Base-by-base conservation (phyloP, 2,113 vertebrate genomes). In the Macheiramphus alcinus region DNA sequence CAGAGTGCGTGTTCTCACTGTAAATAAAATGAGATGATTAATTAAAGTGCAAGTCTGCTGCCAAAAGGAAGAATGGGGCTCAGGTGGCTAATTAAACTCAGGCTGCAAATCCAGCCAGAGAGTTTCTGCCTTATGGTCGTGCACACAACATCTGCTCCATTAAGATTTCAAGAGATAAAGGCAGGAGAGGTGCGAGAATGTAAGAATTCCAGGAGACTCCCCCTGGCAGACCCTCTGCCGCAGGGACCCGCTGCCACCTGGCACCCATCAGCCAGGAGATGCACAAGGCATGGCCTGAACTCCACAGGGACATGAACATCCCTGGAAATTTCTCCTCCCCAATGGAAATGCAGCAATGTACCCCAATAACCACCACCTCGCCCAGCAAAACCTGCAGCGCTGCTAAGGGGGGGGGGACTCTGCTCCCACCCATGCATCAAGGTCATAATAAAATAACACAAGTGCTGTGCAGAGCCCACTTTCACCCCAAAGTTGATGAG, bases 1-100 rank as follows among this genome's bases (percentile, higher is more conserved):
- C 92, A 93, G 87, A 50, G 55, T 21, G 67, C 2, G 1, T 29
- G 63, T 55, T 62, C 86, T 70, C 75, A 19, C 94, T 87, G 88
- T 73, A 86, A 80, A 43, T 3, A 78, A 29, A 92, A 45, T 0
- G 71, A 94, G 91, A 74, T 59, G 86, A 78, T 94, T 94, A 89
- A 97, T 96, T 95, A 87, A 87, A 89, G 84, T 17, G 72, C 52
- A 22, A 90, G 59, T 6, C 83, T 13, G 55, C 88, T 96, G 96
- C 88, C 91, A 94, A 34, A 83, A 83, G 79, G 68, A 71, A 55
- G 76, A 59, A 79, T 8, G 65, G 91, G 80, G 93, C 96, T 96
- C 94, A 96, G 94, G 93, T 91, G 94, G 83, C 76, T 84, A 48
- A 94, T 91, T 93, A 83, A 91, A 38, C 36, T 7, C 11, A 11